These are phyloP conservation scores for Sebastolobus alascanus DNA, from an alignment of 2,797 vertebrate species.

Conservation along the genomic window DNA sequence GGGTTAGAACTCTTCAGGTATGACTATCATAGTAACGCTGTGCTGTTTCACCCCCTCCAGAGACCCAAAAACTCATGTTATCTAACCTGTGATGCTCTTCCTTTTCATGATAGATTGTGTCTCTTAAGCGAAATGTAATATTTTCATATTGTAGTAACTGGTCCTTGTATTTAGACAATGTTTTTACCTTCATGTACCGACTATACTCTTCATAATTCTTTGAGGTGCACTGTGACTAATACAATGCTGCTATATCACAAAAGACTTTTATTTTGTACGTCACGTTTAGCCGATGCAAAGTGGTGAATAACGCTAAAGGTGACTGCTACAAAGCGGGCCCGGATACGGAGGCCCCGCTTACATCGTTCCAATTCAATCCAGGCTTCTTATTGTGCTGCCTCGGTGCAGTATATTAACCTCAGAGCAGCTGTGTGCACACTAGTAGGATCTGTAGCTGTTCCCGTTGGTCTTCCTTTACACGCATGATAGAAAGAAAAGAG, in stretches of 20 bases:
- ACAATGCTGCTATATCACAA: slow-evolving; percentile 82
- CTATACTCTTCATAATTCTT: slow-evolving; percentile 75
- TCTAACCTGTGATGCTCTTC: slow-evolving; percentile 64
- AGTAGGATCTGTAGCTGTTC: slow-evolving; percentile 48
- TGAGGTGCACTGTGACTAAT: slow-evolving; percentile 82
- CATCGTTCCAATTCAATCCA: slow-evolving; percentile 46
- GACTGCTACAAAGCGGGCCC: slow-evolving; percentile 48
- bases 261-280: slow-evolving; percentile 63
- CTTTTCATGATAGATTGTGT: slow-evolving; percentile 75
- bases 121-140: slow-evolving; percentile 78
- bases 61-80: slow-evolving; percentile 65
- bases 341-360: slow-evolving; percentile 31
- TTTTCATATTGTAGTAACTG: slow-evolving; percentile 83
- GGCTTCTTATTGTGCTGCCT: slow-evolving; percentile 58
- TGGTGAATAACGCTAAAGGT: slow-evolving; percentile 37
- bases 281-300: slow-evolving; percentile 45
- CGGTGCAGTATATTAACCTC: slow-evolving; percentile 51
- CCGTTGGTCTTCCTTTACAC: slow-evolving; percentile 60
- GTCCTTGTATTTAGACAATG: slow-evolving; percentile 72
- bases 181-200: slow-evolving; percentile 76
- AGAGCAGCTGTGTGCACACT: slow-evolving; percentile 55
- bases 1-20: slow-evolving; percentile 78
- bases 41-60: slow-evolving; percentile 66
- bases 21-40: slow-evolving; percentile 68
- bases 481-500: slow-evolving; percentile 41